Percentiles rank a stretch among this genome's conserved stretches.
Evolutionary conservation across 2,888 invertebrate genomes (phyloP).

Genomic region (Aspidiotus rigidus): DNA sequence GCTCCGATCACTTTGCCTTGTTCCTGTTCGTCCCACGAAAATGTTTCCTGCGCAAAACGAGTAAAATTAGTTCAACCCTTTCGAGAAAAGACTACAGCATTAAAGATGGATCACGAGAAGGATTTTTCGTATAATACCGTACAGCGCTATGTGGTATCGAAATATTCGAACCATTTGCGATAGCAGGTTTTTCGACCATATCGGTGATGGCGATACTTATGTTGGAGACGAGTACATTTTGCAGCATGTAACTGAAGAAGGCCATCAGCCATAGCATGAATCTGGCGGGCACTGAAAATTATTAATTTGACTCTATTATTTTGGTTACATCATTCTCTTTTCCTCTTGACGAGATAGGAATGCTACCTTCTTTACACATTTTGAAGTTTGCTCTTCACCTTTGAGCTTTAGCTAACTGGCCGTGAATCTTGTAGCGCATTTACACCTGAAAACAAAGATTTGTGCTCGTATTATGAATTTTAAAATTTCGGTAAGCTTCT

Average conservation of each 20-base stretch:
- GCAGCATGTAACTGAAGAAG: slow-evolving; percentile 57
- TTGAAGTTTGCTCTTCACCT: too few relatives aligned
- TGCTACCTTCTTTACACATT: too few relatives aligned
- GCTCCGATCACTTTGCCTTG: slow-evolving; percentile 56
- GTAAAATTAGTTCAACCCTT: neutral
- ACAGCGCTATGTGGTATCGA: neutral
- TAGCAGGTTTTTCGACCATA: slow-evolving; percentile 47
- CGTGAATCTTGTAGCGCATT: too few relatives aligned
- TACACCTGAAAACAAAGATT: too few relatives aligned
- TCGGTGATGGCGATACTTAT: slow-evolving; percentile 59
- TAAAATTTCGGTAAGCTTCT: too few relatives aligned
- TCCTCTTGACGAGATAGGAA: too few relatives aligned
- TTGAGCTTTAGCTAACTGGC: too few relatives aligned
- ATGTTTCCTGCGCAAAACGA: slow-evolving; percentile 45
- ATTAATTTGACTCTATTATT: too few relatives aligned
- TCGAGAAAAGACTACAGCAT: neutral
- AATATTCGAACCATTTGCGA: neutral
- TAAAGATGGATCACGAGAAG: neutral
- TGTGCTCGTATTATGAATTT: too few relatives aligned
- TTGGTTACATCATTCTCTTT: too few relatives aligned
- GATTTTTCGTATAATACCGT: neutral
- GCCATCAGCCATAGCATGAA: slow-evolving; percentile 54
- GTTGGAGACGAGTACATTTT: slow-evolving; percentile 59
- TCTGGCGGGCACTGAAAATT: neutral
- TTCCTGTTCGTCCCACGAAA: slow-evolving; percentile 54